Percentiles rank a stretch among this genome's conserved stretches.
These are phyloP conservation scores for Caenorhabditis sp. DNA, from an alignment of 2,888 invertebrate species.

Conservation along the genomic window DNA sequence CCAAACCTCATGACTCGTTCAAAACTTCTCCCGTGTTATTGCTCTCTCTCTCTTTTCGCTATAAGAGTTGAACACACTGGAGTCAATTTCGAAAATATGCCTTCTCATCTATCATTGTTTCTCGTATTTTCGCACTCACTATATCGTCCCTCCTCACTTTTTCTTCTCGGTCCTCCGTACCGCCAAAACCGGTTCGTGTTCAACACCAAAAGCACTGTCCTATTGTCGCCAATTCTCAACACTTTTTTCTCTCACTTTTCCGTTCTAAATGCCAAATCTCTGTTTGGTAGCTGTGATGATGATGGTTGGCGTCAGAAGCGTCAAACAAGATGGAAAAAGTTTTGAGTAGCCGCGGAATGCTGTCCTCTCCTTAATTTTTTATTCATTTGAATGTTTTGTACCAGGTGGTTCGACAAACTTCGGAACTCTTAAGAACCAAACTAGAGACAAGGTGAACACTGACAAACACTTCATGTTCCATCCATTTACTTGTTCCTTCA, in stretches of 20 bases:
- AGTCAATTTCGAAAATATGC: slow-evolving; percentile 59
- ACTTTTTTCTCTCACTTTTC: slow-evolving; percentile 23
- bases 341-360: too few relatives aligned
- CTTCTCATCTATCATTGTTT: slow-evolving; percentile 57
- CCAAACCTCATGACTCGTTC: slow-evolving; percentile 16
- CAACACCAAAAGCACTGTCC: slow-evolving; percentile 41
- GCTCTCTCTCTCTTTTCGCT: not conserved
- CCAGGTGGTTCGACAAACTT: not conserved
- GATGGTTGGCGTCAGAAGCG: slow-evolving; percentile 23
- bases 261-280: slow-evolving; percentile 42
- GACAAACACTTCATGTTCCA: slow-evolving; percentile 19
- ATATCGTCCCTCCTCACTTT: not conserved
- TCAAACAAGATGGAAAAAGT: too few relatives aligned
- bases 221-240: slow-evolving; percentile 27
- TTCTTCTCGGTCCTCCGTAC: not conserved
- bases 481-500: slow-evolving; percentile 1
- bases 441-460: slow-evolving; percentile 31
- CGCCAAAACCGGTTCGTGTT: slow-evolving; percentile 45
- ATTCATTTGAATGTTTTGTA: not conserved
- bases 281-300: slow-evolving; percentile 10
- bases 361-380: not conserved
- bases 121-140: slow-evolving; percentile 35
- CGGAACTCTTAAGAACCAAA: slow-evolving; percentile 1
- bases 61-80: slow-evolving; percentile 25
- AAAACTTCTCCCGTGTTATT: slow-evolving; percentile 15